Percentiles rank a stretch among this genome's conserved stretches.
Conservation (phyloP, 2,113 vertebrate genomes). For the Chunga burmeisteri region DNA sequence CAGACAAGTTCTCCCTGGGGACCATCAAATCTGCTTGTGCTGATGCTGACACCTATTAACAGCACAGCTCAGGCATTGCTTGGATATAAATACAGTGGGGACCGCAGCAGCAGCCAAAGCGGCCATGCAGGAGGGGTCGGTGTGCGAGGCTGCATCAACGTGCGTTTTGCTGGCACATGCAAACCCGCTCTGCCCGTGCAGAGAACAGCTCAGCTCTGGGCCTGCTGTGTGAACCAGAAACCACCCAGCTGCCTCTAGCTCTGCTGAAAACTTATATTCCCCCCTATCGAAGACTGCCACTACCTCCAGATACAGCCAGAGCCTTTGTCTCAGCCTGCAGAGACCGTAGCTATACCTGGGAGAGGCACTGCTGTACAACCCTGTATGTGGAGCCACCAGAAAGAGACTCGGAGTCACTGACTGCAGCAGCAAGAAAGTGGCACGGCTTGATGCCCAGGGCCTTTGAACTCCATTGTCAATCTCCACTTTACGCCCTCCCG, state of each 20-base stretch:
- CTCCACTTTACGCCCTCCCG: fast-evolving
- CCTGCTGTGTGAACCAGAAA: neutral
- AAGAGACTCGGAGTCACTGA: neutral
- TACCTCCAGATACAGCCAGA: neutral
- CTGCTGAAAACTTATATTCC: neutral
- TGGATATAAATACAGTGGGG: neutral
- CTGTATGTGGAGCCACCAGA: neutral
- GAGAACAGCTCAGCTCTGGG: neutral
- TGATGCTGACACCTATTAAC: neutral
- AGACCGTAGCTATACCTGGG: neutral
- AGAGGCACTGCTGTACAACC: neutral
- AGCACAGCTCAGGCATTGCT: fast-evolving
- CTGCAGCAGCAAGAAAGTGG: neutral
- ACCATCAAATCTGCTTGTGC: neutral
- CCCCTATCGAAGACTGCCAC: neutral
- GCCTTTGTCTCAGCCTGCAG: neutral
- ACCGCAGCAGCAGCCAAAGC: neutral
- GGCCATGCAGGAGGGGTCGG: neutral
- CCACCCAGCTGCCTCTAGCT: neutral
- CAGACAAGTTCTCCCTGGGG: neutral
- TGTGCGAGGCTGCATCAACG: neutral
- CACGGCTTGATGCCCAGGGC: neutral
- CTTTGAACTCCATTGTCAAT: neutral
- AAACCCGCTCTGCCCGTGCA: neutral
- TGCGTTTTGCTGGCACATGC: neutral